Evolutionary conservation across 2,113 vertebrate genomes (phyloP).

Genomic region (Desmodus rotundus): DNA sequence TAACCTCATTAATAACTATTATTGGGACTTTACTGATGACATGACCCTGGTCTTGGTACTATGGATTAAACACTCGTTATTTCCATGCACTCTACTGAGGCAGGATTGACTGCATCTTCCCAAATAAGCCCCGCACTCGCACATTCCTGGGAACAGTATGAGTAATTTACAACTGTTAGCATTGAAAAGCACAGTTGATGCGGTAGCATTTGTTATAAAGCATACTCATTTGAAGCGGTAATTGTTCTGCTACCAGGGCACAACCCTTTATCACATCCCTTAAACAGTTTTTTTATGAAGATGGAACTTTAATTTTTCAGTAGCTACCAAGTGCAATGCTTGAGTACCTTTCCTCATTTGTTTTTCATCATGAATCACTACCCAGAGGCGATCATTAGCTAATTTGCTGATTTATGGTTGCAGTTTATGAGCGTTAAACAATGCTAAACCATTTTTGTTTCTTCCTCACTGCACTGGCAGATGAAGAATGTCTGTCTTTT

Average conservation of each 20-base stretch:
- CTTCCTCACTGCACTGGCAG: slow-evolving; percentile 31
- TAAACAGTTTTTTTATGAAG: slow-evolving; percentile 71
- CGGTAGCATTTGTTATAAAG: slow-evolving; percentile 72
- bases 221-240: slow-evolving; percentile 62
- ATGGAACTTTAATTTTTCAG: slow-evolving; percentile 75
- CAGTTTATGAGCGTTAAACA: slow-evolving; percentile 77
- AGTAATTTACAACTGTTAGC: slow-evolving; percentile 52
- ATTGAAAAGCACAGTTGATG: slow-evolving; percentile 16
- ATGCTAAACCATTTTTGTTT: slow-evolving; percentile 62
- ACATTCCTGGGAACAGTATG: slow-evolving; percentile 38
- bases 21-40: not conserved
- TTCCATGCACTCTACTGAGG: not conserved
- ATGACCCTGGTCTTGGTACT: not conserved
- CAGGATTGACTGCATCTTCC: not conserved
- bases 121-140: not conserved
- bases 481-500: slow-evolving; percentile 62
- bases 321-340: slow-evolving; percentile 69
- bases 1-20: not conserved
- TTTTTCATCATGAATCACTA: slow-evolving; percentile 76
- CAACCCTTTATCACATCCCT: slow-evolving; percentile 62
- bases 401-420: slow-evolving; percentile 79
- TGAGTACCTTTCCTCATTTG: slow-evolving; percentile 76
- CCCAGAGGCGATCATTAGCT: slow-evolving; percentile 78
- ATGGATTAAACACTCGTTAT: not conserved
- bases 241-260: slow-evolving; percentile 73